phyloP scores from a whole-genome alignment of 2,797 vertebrate species.

The Pygocentrus nattereri region DNA sequence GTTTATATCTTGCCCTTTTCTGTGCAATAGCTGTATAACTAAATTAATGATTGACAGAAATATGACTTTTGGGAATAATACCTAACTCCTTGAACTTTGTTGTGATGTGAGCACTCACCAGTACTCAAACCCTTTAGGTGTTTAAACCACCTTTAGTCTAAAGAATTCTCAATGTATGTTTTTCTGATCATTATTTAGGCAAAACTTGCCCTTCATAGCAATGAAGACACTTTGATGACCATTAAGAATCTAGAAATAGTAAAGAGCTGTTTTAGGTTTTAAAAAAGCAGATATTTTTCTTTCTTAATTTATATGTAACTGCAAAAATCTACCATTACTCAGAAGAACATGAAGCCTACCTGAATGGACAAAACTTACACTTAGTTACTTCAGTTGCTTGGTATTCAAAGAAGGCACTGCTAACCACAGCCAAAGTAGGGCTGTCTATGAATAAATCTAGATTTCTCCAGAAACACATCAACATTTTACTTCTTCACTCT shows the following conservation, averaged over 20 bases:
- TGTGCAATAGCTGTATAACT: neutral
- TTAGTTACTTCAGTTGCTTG: neutral
- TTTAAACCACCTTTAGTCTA: neutral
- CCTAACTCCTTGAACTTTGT: neutral
- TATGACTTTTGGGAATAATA: neutral
- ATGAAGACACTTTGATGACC: too few relatives aligned
- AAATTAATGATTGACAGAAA: too few relatives aligned
- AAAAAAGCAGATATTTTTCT: neutral
- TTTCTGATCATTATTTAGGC: neutral
- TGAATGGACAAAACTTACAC: neutral
- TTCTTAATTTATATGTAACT: neutral
- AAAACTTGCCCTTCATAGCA: too few relatives aligned
- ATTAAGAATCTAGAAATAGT: too few relatives aligned
- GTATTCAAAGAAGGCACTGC: neutral
- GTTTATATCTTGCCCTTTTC: neutral
- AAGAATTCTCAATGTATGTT: neutral
- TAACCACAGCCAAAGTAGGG: too few relatives aligned
- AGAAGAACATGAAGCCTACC: neutral
- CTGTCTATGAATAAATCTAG: neutral
- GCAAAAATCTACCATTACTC: neutral
- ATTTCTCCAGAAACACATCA: neutral
- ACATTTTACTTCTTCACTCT: neutral
- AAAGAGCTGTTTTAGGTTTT: neutral
- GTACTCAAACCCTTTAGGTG: neutral
- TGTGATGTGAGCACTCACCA: neutral